These are phyloP conservation scores for Clangula hyemalis DNA, from an alignment of 2,797 vertebrate species.

Conservation along the genomic window DNA sequence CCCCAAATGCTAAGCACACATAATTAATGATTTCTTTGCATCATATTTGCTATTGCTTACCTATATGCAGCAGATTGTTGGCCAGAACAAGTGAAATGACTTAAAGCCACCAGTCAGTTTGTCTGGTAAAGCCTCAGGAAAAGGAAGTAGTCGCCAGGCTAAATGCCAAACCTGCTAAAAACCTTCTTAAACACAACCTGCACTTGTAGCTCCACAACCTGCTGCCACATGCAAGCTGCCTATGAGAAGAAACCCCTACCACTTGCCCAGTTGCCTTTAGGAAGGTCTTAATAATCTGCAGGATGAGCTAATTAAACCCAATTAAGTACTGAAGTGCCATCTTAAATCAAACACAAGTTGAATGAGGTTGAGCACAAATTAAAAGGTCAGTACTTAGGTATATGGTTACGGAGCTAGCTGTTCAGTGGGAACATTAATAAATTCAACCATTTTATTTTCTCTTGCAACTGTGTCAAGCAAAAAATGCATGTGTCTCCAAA, in stretches of 20 bases:
- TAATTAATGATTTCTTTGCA: background rate
- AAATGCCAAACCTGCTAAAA: background rate
- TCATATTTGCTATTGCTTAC: background rate
- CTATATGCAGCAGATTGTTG: background rate
- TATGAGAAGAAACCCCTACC: background rate
- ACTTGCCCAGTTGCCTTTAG: background rate
- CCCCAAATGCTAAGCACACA: background rate
- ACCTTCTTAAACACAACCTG: background rate
- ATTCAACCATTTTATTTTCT: background rate
- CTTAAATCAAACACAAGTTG: background rate
- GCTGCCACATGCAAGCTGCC: background rate
- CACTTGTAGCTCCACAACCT: background rate
- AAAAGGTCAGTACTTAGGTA: background rate
- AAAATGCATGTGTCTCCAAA: background rate
- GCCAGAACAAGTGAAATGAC: background rate
- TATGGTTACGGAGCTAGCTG: background rate
- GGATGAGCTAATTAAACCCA: background rate
- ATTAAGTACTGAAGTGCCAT: background rate
- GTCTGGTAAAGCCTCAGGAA: background rate
- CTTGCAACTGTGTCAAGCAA: background rate
- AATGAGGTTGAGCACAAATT: background rate
- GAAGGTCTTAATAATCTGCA: background rate
- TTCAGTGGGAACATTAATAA: background rate
- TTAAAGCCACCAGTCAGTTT: background rate
- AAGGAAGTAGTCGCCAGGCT: background rate